Evolutionary conservation across 2,113 vertebrate genomes (phyloP), one percentile per base, ranked within the genome.

Genomic region (Rutilus rutilus): DNA sequence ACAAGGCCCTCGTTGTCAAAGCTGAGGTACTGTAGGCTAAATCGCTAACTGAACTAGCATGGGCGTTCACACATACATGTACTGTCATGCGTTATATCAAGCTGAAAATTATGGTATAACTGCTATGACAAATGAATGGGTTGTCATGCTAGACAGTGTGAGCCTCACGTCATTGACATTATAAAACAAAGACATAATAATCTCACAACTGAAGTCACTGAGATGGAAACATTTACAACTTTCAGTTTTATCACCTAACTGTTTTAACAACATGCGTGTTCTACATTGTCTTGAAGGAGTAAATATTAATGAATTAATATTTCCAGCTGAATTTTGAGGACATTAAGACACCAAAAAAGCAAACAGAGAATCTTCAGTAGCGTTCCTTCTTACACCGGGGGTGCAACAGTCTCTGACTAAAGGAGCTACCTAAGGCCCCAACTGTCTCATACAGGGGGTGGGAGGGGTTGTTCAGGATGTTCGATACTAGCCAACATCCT

Each of bases 171-270:
- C 82, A 84, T 71, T 78, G 67, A 36, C 36, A 36, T 36, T 36
- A 36, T 36, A 36, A 36, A 36, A 36, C 85, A 86, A 76, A 86
- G 27, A 81, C 76, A 86, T 89, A 88, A 82, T 84, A 84, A 82
- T 82, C 85, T 86, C 25, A 81, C 60, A 52, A 78, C 82, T 78
- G 78, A 85, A 85, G 77, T 89, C 67, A 86, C 86, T 62, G 67
- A 86, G 79, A 86, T 84, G 57, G 64, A 86, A 86, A 74, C 5
- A 75, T 86, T 69, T 78, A 81, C 85, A 86, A 84, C 81, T 86
- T 84, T 60, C 75, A n/a, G 25, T 86, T 84, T 84, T 74, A 79
- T 85, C 57, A 73, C 82, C 23, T 75, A 71, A 39, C 17, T 69
- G 1, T 71, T 74, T 86, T 83, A 83, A 78, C 65, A 12, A 82